These are phyloP conservation scores for Epizoanthus illoricatus DNA, from an alignment of 92 coral and sea anemone genomes.

Conservation along the genomic window DNA sequence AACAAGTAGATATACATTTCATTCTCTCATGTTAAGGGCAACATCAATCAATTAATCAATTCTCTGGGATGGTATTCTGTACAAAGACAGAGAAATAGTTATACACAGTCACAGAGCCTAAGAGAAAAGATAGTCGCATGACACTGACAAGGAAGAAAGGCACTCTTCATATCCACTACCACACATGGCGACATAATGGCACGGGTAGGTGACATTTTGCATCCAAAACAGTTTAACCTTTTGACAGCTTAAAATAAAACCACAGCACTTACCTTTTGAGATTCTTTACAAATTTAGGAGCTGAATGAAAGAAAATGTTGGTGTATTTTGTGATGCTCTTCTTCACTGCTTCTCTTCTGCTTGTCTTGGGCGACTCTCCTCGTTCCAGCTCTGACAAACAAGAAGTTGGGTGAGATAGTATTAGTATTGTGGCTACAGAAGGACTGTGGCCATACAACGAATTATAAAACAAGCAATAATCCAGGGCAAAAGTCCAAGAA, in stretches of 20 bases:
- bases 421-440: too few relatives aligned
- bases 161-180: background rate
- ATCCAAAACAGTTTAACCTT: too few relatives aligned
- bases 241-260: background rate
- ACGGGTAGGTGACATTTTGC: background rate
- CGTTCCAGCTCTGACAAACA: conserved; percentile 51
- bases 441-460: too few relatives aligned
- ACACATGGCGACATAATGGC: background rate
- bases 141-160: background rate
- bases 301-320: conserved; percentile 85
- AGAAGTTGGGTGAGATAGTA: background rate
- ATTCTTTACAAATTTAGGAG: conserved; percentile 91
- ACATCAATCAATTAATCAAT: too few relatives aligned
- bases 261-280: conserved; percentile 67
- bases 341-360: conserved; percentile 81
- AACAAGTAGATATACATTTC: too few relatives aligned
- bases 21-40: too few relatives aligned
- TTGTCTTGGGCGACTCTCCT: conserved; percentile 71
- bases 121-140: background rate
- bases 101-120: conserved; percentile 2
- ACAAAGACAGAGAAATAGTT: too few relatives aligned
- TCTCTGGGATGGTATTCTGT: too few relatives aligned
- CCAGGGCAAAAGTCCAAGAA: too few relatives aligned
- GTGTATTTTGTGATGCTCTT: conserved; percentile 94
- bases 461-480: too few relatives aligned